These are phyloP conservation scores for Fratercula arctica DNA, from an alignment of 2,797 vertebrate genomes.

Conservation along the genomic window DNA sequence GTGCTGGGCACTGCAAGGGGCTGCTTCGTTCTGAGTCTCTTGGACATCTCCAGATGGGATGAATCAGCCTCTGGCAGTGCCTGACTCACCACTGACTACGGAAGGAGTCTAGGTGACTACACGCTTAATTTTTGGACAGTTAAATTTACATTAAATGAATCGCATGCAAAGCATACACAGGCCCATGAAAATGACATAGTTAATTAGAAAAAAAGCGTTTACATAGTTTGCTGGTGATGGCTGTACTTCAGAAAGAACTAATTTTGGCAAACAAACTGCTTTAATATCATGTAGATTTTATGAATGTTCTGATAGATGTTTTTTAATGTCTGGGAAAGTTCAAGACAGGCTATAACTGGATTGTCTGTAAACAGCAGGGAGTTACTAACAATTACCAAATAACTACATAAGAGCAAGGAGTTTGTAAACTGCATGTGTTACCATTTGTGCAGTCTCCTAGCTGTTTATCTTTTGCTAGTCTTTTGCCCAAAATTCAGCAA, in stretches of 20 bases:
- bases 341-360: neutral
- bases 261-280: neutral
- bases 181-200: neutral
- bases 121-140: neutral
- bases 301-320: neutral
- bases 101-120: neutral
- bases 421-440: neutral
- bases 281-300: constrained; percentile 12
- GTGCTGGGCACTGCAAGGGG: neutral
- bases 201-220: neutral
- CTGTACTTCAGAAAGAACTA: constrained; percentile 10
- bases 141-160: neutral
- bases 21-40: neutral
- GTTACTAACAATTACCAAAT: neutral
- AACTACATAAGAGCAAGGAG: neutral
- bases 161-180: neutral
- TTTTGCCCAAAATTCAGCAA: neutral
- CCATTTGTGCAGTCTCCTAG: neutral
- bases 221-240: neutral
- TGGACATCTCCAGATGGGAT: neutral
- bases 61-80: neutral
- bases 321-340: constrained; percentile 13
- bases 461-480: neutral
- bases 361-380: neutral
- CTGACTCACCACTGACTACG: neutral